Evolutionary conservation across 2,797 vertebrate genomes (phyloP).

Genomic region (Hemibagrus guttatus): DNA sequence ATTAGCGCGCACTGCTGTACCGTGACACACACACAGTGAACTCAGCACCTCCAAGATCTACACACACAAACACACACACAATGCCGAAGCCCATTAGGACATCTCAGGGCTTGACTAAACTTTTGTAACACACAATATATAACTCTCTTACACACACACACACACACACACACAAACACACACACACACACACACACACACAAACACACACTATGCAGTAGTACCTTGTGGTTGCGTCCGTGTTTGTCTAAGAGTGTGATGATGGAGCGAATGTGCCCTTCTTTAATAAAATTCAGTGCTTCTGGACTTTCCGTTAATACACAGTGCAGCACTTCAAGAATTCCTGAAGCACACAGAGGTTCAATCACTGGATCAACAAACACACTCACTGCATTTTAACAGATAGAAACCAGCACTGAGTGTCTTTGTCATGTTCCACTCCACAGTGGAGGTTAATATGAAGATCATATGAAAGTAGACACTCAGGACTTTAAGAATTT

Average conservation of each 20-base stretch:
- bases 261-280: constrained; percentile 90
- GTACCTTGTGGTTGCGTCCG: constrained; percentile 90
- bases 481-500: too few relatives aligned
- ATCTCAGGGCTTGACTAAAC: background rate
- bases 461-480: too few relatives aligned
- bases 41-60: constrained; percentile 93
- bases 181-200: constrained; percentile 81
- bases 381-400: too few relatives aligned
- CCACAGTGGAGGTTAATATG: too few relatives aligned
- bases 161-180: constrained; percentile 81
- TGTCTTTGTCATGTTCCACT: too few relatives aligned
- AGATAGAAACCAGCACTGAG: too few relatives aligned
- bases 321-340: constrained; percentile 92
- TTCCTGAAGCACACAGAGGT: constrained; percentile 71
- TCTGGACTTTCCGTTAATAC: constrained; percentile 92
- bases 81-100: background rate
- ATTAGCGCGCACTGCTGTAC: constrained; percentile 90
- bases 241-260: constrained; percentile 92
- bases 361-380: background rate
- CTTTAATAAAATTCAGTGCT: constrained; percentile 90
- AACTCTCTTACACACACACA: constrained; percentile 34
- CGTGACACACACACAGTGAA: constrained; percentile 93
- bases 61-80: constrained; percentile 57
- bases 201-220: background rate
- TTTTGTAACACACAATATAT: constrained; percentile 40